Conservation (phyloP, 2,797 vertebrate species). For the Ispidina lecontei region DNA sequence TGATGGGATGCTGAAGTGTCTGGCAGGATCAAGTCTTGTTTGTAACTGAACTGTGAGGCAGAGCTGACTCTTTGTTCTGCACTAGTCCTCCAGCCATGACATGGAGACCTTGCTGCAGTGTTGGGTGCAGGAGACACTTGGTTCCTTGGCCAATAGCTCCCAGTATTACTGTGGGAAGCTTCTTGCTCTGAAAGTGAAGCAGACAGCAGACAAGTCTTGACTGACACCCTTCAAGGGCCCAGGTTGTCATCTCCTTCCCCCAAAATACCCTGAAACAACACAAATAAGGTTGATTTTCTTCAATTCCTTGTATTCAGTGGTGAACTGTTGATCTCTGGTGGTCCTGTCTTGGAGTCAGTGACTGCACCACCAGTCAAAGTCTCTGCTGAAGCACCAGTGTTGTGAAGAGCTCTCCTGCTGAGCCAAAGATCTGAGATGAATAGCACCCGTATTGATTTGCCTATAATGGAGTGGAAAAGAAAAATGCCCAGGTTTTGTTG, state of each 20-base stretch:
- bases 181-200: not conserved
- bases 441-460: conserved; percentile 79
- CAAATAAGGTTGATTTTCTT: not conserved
- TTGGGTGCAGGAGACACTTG: not conserved
- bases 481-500: conserved; percentile 81
- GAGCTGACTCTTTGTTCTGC: not conserved
- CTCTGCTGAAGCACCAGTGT: not conserved
- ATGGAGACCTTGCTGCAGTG: not conserved
- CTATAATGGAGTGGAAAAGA: conserved; percentile 79
- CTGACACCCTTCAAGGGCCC: not conserved
- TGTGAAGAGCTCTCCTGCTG: conserved; percentile 54
- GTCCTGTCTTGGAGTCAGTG: not conserved
- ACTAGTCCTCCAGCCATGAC: not conserved
- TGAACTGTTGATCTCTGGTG: not conserved
- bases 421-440: conserved; percentile 78
- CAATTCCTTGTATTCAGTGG: not conserved
- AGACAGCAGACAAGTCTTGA: not conserved
- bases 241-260: not conserved
- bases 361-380: not conserved
- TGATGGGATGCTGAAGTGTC: not conserved
- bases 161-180: not conserved
- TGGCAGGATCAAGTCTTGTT: not conserved
- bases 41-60: not conserved
- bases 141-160: not conserved
- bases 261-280: too few species aligned